phyloP scores from a whole-genome alignment of 2,113 vertebrate genomes.

The Falcunculus frontatus region DNA sequence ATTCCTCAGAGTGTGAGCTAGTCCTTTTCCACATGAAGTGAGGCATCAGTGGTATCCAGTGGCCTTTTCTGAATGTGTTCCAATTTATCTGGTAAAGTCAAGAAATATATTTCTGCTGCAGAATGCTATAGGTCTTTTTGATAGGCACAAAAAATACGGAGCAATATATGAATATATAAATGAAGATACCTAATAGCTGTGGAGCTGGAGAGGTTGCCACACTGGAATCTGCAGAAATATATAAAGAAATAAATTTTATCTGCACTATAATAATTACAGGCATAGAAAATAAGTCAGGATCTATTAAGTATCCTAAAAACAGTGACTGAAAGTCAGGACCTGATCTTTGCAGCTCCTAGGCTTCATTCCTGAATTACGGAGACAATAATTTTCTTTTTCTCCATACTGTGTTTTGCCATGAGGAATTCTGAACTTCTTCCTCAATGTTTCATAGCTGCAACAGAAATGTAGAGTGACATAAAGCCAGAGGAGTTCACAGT shows the following conservation, averaged over 20 bases:
- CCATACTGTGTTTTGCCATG: neutral
- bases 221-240: neutral
- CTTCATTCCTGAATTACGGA: neutral
- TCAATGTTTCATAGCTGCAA: neutral
- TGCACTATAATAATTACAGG: neutral
- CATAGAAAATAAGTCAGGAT: neutral
- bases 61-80: neutral
- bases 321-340: neutral
- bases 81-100: neutral
- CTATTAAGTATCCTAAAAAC: neutral
- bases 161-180: too few relatives aligned
- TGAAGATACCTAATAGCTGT: neutral
- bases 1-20: neutral
- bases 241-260: neutral
- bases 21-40: neutral
- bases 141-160: neutral
- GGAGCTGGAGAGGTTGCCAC: neutral
- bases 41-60: fast-evolving
- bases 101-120: neutral
- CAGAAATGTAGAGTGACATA: neutral
- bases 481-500: neutral
- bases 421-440: neutral
- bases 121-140: neutral
- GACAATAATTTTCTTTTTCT: neutral
- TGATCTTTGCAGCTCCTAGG: neutral